These are phyloP conservation scores for Notiomystis cincta DNA, from an alignment of 2,113 vertebrate species.

Conservation along the genomic window DNA sequence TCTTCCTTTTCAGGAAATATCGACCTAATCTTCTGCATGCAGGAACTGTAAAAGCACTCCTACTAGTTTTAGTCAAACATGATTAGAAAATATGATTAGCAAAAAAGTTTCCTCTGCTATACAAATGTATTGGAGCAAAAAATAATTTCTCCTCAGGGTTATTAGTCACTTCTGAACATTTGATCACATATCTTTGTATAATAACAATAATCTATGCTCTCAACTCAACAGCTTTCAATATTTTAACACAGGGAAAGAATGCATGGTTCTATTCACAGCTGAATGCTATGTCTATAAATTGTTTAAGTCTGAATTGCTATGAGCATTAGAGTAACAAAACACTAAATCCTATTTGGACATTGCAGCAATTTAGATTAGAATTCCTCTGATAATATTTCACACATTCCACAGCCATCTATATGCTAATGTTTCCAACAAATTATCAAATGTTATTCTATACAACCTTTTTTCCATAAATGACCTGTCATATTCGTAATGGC, in stretches of 20 bases:
- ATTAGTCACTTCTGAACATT: neutral
- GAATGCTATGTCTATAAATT: slow-evolving; percentile 36
- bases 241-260: neutral
- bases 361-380: slow-evolving; percentile 66
- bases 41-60: neutral
- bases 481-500: slow-evolving; percentile 68
- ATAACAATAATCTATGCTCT: slow-evolving; percentile 11
- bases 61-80: neutral
- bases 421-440: slow-evolving; percentile 76
- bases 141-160: neutral
- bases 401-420: slow-evolving; percentile 70
- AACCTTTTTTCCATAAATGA: slow-evolving; percentile 70
- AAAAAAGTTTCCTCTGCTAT: neutral
- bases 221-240: neutral
- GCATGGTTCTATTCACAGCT: neutral
- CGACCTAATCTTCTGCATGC: neutral
- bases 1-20: neutral
- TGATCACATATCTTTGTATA: neutral
- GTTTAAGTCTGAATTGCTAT: slow-evolving; percentile 24
- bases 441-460: slow-evolving; percentile 69
- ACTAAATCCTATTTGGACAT: slow-evolving; percentile 54
- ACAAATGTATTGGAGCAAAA: neutral
- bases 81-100: neutral
- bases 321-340: slow-evolving; percentile 39
- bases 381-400: slow-evolving; percentile 68